Conservation (phyloP, 1,140 invertebrate genomes). For the Gerris buenoi region DNA sequence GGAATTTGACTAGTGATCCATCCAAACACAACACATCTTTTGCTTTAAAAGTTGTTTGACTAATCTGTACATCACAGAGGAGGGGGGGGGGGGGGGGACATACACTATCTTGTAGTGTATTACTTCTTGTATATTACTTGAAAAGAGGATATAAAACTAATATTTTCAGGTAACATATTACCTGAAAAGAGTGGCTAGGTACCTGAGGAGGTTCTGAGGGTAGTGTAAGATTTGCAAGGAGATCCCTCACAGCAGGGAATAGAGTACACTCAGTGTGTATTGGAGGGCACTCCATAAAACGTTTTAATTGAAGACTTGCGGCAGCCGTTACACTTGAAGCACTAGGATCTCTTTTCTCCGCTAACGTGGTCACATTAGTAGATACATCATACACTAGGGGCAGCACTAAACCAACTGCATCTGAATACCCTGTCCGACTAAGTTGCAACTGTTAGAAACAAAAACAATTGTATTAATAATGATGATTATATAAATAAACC, state of each 20-base stretch:
- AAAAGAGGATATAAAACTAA: too few relatives aligned
- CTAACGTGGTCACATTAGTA: slow-evolving; percentile 69
- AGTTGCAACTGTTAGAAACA: slow-evolving; percentile 55
- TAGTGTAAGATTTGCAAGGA: slow-evolving; percentile 60
- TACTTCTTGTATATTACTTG: too few relatives aligned
- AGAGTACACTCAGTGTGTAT: slow-evolving; percentile 62
- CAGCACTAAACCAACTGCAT: slow-evolving; percentile 64
- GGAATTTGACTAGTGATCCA: too few relatives aligned
- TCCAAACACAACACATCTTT: too few relatives aligned
- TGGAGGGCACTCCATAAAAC: slow-evolving; percentile 42
- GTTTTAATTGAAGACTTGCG: slow-evolving; percentile 47
- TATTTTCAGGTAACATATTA: neutral
- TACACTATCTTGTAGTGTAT: too few relatives aligned
- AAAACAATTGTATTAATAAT: too few relatives aligned
- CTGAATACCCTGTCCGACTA: slow-evolving; percentile 53
- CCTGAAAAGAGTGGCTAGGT: slow-evolving; percentile 1
- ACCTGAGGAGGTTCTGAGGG: slow-evolving; percentile 44
- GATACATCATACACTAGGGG: slow-evolving; percentile 78
- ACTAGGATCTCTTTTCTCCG: slow-evolving; percentile 55
- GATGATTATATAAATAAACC: too few relatives aligned
- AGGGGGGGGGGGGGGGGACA: too few relatives aligned
- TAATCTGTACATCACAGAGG: too few relatives aligned
- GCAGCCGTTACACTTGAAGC: slow-evolving; percentile 43
- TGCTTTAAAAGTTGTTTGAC: too few relatives aligned
- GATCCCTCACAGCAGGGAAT: slow-evolving; percentile 72